A percentile compares a stretch with the other conserved stretches of the same genome.
Evolutionary conservation across 2,797 vertebrate species (phyloP).

Genomic region (Pempheris klunzingeri): DNA sequence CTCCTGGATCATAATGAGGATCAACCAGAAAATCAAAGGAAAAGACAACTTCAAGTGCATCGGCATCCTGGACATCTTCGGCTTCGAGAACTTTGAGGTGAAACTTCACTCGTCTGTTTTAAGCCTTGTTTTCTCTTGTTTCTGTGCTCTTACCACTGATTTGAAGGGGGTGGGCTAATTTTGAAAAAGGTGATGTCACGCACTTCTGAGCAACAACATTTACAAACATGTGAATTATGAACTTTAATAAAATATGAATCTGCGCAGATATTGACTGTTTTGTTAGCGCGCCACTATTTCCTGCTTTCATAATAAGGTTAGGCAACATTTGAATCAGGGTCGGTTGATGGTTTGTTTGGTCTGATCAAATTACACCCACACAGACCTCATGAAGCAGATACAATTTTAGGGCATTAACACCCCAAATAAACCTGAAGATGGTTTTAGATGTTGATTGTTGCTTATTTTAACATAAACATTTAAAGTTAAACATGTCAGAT

Average conservation of each 20-base stretch:
- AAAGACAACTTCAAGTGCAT: constrained; percentile 95
- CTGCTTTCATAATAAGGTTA: neutral
- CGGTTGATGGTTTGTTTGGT: neutral
- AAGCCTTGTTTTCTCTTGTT: neutral
- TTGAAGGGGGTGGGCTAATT: neutral
- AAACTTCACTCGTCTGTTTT: constrained; percentile 2
- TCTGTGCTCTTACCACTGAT: neutral
- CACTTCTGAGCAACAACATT: neutral
- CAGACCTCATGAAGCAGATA: neutral
- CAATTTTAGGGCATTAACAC: too few relatives aligned
- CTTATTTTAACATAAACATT: too few relatives aligned
- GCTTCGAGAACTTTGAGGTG: constrained; percentile 96
- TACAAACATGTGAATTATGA: neutral
- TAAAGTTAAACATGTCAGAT: too few relatives aligned
- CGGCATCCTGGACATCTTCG: constrained; percentile 95
- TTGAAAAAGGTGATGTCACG: neutral
- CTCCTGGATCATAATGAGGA: constrained; percentile 93
- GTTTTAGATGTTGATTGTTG: too few relatives aligned
- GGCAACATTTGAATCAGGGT: neutral
- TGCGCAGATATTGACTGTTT: neutral
- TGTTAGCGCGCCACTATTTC: neutral
- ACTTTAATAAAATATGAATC: neutral
- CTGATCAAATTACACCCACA: neutral
- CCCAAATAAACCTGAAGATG: too few relatives aligned
- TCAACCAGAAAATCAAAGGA: constrained; percentile 92